Evolutionary conservation across 2,888 invertebrate genomes (phyloP).

Genomic region (Galerucella nymphaeae): DNA sequence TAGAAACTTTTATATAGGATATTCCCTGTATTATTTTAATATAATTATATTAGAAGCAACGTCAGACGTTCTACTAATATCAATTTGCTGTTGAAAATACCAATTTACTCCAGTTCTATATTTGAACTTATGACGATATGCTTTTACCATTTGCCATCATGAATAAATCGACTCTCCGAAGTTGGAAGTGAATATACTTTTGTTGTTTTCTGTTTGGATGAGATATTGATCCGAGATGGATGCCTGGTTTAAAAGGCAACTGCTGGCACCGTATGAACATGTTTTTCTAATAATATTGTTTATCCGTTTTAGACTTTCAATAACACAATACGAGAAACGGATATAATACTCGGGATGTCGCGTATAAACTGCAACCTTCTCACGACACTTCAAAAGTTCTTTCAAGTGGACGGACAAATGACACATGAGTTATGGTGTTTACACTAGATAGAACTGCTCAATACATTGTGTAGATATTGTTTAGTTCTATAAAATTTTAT

Average conservation of each 20-base stretch:
- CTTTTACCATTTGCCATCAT: conserved; percentile 54
- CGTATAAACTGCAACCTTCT: background rate
- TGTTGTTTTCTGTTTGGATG: conserved; percentile 41
- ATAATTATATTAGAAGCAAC: conserved; percentile 8
- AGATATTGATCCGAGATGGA: conserved; percentile 37
- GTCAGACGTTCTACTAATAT: conserved; percentile 1
- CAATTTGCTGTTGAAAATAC: conserved; percentile 23
- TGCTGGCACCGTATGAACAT: conserved; percentile 27
- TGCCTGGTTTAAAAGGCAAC: conserved; percentile 23
- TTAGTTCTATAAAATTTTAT: too few species aligned
- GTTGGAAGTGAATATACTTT: conserved; percentile 37
- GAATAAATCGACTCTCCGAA: conserved; percentile 43
- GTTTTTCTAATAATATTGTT: conserved; percentile 29
- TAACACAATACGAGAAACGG: background rate
- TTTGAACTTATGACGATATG: conserved; percentile 53
- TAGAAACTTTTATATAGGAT: too few species aligned
- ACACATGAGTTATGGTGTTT: background rate
- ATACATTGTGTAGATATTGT: background rate
- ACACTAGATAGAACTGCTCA: background rate
- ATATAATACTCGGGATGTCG: background rate
- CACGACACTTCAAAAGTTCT: background rate
- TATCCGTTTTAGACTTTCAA: conserved; percentile 9
- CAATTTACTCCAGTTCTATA: conserved; percentile 42
- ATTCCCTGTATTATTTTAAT: background rate
- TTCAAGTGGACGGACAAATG: background rate